Percentiles rank a stretch among this genome's conserved stretches.
Conservation (phyloP, 2,113 vertebrate species). For the Hystrix cristata region DNA sequence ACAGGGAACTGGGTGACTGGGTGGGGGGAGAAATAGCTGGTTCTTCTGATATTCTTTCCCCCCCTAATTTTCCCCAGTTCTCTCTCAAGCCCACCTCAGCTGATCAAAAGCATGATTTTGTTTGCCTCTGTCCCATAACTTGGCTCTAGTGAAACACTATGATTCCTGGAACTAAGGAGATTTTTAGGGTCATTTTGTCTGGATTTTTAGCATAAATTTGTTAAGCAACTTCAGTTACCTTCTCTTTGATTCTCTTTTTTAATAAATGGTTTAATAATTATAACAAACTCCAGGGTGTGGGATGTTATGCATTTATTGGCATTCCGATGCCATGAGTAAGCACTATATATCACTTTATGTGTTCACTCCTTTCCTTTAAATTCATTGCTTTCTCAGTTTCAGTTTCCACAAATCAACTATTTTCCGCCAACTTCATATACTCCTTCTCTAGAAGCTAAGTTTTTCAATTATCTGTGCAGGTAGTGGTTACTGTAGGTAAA, state of each 20-base stretch:
- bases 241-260: slow-evolving; percentile 61
- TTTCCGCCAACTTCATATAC: slow-evolving; percentile 29
- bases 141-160: neutral
- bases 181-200: slow-evolving; percentile 19
- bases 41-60: neutral
- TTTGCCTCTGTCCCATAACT: slow-evolving; percentile 20
- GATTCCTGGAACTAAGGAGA: neutral
- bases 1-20: neutral
- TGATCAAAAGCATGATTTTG: neutral
- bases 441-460: neutral
- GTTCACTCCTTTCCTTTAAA: slow-evolving; percentile 48
- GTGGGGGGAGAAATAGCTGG: neutral
- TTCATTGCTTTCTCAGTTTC: slow-evolving; percentile 42
- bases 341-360: neutral
- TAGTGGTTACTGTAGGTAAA: neutral
- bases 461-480: slow-evolving; percentile 29
- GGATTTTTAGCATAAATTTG: slow-evolving; percentile 53
- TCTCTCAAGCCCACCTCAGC: neutral
- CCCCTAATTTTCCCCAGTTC: neutral
- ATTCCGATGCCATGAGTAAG: slow-evolving; percentile 63
- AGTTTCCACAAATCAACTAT: slow-evolving; percentile 39
- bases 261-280: slow-evolving; percentile 61
- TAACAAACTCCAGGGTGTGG: slow-evolving; percentile 56
- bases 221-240: slow-evolving; percentile 30
- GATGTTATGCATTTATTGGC: slow-evolving; percentile 67